Conservation (phyloP, 2,888 invertebrate species). For the Odontocolon sp. region DNA sequence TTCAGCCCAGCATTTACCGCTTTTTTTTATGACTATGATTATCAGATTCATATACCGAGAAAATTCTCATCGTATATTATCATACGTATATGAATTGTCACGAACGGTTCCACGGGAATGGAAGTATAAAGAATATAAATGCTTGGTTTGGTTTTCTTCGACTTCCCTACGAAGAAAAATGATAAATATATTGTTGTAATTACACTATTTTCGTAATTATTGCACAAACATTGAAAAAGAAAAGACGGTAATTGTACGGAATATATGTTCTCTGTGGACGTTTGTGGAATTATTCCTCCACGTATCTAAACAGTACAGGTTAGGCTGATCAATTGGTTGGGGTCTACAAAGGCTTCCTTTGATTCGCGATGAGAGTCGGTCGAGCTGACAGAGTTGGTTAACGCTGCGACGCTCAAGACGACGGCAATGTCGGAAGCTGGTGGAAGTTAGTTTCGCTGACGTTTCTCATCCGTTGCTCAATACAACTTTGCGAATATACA, state of each 20-base stretch:
- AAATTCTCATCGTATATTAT: conserved; percentile 8
- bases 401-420: background rate
- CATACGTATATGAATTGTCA: background rate
- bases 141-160: too few species aligned
- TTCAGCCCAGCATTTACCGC: background rate
- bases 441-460: conserved; percentile 12
- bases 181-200: too few species aligned
- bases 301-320: background rate
- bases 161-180: too few species aligned
- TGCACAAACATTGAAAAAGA: too few species aligned
- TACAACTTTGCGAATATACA: background rate
- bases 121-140: background rate
- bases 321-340: background rate
- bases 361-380: conserved; percentile 25
- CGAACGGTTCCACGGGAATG: background rate
- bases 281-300: too few species aligned
- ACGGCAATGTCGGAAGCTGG: background rate
- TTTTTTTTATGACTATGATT: conserved; percentile 24
- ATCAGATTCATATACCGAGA: conserved; percentile 1
- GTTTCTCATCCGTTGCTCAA: background rate
- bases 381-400: background rate
- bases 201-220: too few species aligned
- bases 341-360: conserved; percentile 37
- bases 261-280: too few species aligned
- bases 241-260: too few species aligned